Conservation (phyloP, 2,888 invertebrate species). For the Hypolimnas misippus region DNA sequence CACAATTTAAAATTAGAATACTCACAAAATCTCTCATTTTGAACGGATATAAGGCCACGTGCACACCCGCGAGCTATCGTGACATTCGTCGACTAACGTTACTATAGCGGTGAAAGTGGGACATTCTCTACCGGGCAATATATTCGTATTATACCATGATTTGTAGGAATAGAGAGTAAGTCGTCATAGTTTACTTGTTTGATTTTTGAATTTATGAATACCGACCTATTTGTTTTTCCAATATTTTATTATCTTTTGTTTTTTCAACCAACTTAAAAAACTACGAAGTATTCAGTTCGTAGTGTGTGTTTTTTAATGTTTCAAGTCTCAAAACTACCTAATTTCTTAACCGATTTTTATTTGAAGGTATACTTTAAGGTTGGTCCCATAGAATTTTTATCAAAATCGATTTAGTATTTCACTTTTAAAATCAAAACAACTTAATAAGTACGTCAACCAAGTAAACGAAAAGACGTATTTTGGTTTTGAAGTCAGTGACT, state of each 20-base stretch:
- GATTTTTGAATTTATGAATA: neutral
- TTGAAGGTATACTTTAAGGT: no score
- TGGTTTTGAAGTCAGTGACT: no score
- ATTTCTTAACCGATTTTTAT: no score
- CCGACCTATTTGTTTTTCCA: neutral
- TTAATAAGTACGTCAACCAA: no score
- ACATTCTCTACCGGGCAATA: constrained; percentile 42
- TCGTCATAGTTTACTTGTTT: constrained; percentile 34
- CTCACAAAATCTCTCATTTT: constrained; percentile 40
- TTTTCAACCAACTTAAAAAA: neutral
- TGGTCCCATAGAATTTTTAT: no score
- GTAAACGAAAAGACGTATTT: no score
- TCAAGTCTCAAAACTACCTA: no score
- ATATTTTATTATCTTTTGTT: neutral
- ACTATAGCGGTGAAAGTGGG: constrained; percentile 64
- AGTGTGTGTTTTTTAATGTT: no score
- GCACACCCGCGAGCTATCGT: constrained; percentile 33
- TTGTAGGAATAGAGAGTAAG: constrained; percentile 23
- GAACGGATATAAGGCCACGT: constrained; percentile 22
- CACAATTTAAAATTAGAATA: constrained; percentile 11
- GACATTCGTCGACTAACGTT: constrained; percentile 53
- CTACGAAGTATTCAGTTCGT: no score
- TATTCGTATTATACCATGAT: constrained; percentile 24
- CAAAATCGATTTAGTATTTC: no score
- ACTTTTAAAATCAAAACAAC: no score